Percentiles rank a stretch among this genome's conserved stretches.
Evolutionary conservation across 2,888 invertebrate genomes (phyloP).

Genomic region (Pseudeuparius sepicola): DNA sequence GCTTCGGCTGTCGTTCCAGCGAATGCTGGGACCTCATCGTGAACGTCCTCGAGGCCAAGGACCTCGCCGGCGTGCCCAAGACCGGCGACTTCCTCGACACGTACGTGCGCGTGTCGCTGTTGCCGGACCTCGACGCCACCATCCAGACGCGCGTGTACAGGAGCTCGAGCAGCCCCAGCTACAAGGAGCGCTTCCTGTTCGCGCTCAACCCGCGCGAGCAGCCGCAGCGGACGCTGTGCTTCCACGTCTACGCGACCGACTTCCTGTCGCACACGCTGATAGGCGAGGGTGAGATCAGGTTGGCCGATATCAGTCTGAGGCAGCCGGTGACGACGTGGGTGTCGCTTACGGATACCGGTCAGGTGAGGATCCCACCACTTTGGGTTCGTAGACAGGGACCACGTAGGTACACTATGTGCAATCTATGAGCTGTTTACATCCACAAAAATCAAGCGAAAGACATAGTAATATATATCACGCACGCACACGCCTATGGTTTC

Average conservation of each 20-base stretch:
- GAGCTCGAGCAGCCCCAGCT: conserved; percentile 59
- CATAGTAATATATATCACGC: too few species aligned
- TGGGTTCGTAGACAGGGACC: too few species aligned
- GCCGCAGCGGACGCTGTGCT: conserved; percentile 49
- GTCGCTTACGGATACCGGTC: conserved; percentile 61
- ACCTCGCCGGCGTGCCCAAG: conserved; percentile 52
- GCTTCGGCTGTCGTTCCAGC: conserved; percentile 28
- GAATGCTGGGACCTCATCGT: conserved; percentile 50
- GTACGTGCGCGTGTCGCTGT: conserved; percentile 63
- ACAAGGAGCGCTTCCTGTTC: conserved; percentile 67
- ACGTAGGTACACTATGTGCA: too few species aligned
- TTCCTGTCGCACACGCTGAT: conserved; percentile 52
- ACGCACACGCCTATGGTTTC: too few species aligned
- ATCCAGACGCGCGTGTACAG: conserved; percentile 62
- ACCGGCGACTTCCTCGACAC: conserved; percentile 52
- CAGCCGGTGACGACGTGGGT: conserved; percentile 72
- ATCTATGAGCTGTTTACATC: too few species aligned
- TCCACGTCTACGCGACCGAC: conserved; percentile 58
- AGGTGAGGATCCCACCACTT: too few species aligned
- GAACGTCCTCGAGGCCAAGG: conserved; percentile 67
- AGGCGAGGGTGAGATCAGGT: conserved; percentile 58
- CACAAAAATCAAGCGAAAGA: too few species aligned
- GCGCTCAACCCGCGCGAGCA: conserved; percentile 50
- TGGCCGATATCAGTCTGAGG: conserved; percentile 52
- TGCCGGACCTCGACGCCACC: conserved; percentile 58